Base-by-base conservation (phyloP, 2,888 invertebrate species). In the Torymus auratus region DNA sequence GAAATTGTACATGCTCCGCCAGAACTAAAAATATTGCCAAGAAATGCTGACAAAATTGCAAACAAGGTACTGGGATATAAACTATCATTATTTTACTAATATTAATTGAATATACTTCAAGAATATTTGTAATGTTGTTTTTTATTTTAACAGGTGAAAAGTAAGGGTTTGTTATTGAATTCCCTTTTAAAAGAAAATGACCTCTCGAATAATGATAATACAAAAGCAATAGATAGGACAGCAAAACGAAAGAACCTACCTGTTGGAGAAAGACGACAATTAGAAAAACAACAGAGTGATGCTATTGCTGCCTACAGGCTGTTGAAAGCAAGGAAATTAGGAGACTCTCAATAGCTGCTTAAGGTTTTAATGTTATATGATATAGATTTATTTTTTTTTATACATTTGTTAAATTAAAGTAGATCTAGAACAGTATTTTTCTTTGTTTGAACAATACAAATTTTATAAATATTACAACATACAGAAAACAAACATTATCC, bases 1-100 rank as follows among this genome's bases (percentile, higher is more conserved):
- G 96, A 96, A 88, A 92, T 94, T 70, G 94, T 93, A 2, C 94
- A 95, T 90, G 95, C 93, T 71, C 96, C 96, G 76, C 96, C 96
- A 53, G 90, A 92, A 72, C 91, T 96, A 58, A 91, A 88, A 60
- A 88, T 91, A 2, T 88, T 91, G 70, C 94, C 94, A 1, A 92
- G 91, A 77, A 92, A 92, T 85, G 92, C 92, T 61, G 86, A 87
- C 67, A 91, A 91, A 72, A 86, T 85, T 68, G 90, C 89, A 78
- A 90, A 91, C 2, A 91, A 92, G 58, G 90, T 92, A 82, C 20
- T 20, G 20, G 20, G 20, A 20, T 20, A 20, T 20, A n/a, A n/a
- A n/a, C 89, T 88, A 79, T 12, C 11, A 83, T 68, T 69, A 75
- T 70, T 77, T 60, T 60, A 14, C 15, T 71, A 67, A 55, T 80